Conservation (phyloP, 2,797 vertebrate genomes). For the Telmatherina bonti region DNA sequence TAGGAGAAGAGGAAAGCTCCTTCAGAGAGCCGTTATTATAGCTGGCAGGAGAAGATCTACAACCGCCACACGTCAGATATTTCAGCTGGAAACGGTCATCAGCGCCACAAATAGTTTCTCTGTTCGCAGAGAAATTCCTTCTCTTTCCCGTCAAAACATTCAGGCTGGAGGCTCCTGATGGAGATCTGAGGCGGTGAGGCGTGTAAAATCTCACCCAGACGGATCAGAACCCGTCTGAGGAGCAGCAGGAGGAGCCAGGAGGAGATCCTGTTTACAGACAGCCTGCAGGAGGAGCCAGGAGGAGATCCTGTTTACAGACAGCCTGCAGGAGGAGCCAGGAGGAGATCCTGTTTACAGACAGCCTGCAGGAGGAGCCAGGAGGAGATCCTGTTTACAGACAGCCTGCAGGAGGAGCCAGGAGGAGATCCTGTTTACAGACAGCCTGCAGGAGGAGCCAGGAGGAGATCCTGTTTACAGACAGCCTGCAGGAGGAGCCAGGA, state of each 20-base stretch:
- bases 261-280: constrained; percentile 28
- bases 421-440: too few relatives aligned
- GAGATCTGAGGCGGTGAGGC: constrained; percentile 2
- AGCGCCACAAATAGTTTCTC: constrained; percentile 19
- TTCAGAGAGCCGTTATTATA: constrained; percentile 67
- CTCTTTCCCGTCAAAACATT: constrained; percentile 37
- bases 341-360: constrained; percentile 32
- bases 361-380: constrained; percentile 5
- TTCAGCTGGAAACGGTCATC: constrained; percentile 69
- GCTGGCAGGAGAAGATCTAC: constrained; percentile 66
- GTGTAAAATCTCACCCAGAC: neutral
- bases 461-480: constrained; percentile 32
- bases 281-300: constrained; percentile 5
- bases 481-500: constrained; percentile 5
- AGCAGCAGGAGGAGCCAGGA: neutral
- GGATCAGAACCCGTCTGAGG: constrained; percentile 1
- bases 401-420: constrained; percentile 5
- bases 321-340: too few relatives aligned
- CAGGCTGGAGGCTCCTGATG: constrained; percentile 36
- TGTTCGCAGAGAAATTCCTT: constrained; percentile 30
- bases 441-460: too few relatives aligned
- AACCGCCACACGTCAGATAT: constrained; percentile 66
- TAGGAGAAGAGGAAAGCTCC: too few relatives aligned
- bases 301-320: too few relatives aligned
- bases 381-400: constrained; percentile 32